Evolutionary conservation across 1,140 invertebrate genomes (phyloP), one percentile per base, ranked within the genome.

Genomic region (Oscheius sp.): DNA sequence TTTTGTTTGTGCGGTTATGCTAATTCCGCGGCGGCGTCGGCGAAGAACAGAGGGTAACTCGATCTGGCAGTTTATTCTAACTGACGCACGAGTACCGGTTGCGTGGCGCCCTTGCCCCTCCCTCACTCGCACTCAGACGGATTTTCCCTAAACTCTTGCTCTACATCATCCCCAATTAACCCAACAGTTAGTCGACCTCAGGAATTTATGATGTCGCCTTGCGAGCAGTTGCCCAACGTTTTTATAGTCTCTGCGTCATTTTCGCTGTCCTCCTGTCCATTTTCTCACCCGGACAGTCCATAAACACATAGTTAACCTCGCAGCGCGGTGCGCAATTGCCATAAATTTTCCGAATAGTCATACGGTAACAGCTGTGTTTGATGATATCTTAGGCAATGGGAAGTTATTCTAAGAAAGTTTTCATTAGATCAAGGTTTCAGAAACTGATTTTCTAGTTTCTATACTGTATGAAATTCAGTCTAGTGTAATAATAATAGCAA

Each of bases 1-100:
- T 55, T 55, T 55, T 55, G 49, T 55, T 55, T 55, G 49, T 55
- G 49, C 49, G 15, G 49, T 55, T 55, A 55, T 55, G 49, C 49
- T 55, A 55, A 55, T 55, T 55, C 49, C 23, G 7, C 7, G n/a
- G 38, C 38, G 49, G 49, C 49, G 23, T 7, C 49, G 49, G 15
- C 23, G 15, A 13, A 23, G 28, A 55, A 23, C 4, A 20, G 49
- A 55, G 15, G 49, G 49, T 55, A 55, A 55, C 49, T 55, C 49
- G 49, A 55, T 55, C 7, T 55, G 49, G 49, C 49, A 55, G 49
- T 55, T 55, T 55, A 55, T 55, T 20, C 49, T 4, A 55, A 7
- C 23, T 23, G n/a, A 23, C 23, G 49, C 49, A 13, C 28, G 49
- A 55, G 49, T 55, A 55, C 49, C 49, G 49, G 49, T 55, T 55